Percentiles rank a stretch among this genome's conserved stretches.
These are phyloP conservation scores for Prionailurus viverrinus DNA, from an alignment of 2,113 vertebrate genomes.

Conservation along the genomic window DNA sequence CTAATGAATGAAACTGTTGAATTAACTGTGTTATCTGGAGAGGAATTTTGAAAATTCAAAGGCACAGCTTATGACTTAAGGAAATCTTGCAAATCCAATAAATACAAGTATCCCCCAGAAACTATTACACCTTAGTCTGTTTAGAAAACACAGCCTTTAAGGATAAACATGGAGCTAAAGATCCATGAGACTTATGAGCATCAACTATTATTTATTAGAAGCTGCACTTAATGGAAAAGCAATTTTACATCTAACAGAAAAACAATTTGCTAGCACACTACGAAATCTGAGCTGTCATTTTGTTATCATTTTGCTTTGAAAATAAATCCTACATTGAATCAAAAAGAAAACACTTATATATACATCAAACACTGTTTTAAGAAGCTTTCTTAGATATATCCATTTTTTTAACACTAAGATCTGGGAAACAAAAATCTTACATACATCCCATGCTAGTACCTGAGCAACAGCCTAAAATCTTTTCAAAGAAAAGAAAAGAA, in stretches of 20 bases:
- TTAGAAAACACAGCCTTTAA: background rate
- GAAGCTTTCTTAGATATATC: background rate
- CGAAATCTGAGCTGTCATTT: slow-evolving; percentile 16
- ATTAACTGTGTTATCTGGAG: background rate
- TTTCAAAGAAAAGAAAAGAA: background rate
- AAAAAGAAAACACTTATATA: background rate
- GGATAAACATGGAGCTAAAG: background rate
- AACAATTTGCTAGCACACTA: background rate
- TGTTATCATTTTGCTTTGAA: slow-evolving; percentile 24
- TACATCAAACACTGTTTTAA: background rate
- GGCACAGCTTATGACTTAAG: background rate
- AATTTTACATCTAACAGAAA: slow-evolving; percentile 6
- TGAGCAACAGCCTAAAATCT: background rate
- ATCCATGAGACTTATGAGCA: background rate
- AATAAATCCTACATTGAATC: background rate
- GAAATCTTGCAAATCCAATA: slow-evolving; percentile 9
- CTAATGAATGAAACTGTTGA: background rate
- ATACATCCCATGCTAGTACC: background rate
- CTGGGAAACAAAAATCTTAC: background rate
- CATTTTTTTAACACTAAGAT: slow-evolving; percentile 20
- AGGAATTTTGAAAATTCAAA: slow-evolving; percentile 47
- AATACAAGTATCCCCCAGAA: background rate
- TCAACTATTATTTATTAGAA: background rate
- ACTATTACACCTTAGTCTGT: background rate
- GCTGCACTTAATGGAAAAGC: slow-evolving; percentile 11